These are phyloP conservation scores for Parus major DNA, from an alignment of 2,113 vertebrate genomes.

Conservation along the genomic window DNA sequence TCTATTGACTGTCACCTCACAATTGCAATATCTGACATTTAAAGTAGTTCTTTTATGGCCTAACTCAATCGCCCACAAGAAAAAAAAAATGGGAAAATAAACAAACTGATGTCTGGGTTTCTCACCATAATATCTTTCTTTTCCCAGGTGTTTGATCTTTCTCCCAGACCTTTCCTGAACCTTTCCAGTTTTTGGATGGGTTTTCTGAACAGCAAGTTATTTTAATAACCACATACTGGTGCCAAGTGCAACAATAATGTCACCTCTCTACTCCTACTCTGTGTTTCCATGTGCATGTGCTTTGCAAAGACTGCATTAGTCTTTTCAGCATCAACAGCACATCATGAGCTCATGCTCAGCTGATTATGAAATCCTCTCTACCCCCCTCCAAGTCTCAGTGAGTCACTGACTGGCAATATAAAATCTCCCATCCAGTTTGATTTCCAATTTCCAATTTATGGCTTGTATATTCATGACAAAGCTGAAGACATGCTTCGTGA, in stretches of 20 bases:
- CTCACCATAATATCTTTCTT: background rate
- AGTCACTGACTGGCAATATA: slow-evolving; percentile 52
- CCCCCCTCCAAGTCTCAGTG: slow-evolving; percentile 16
- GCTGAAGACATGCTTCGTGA: background rate
- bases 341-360: slow-evolving; percentile 59
- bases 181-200: background rate
- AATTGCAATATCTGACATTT: background rate
- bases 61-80: background rate
- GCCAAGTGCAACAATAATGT: slow-evolving; percentile 37
- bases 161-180: background rate
- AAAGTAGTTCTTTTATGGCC: background rate
- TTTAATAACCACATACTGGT: background rate
- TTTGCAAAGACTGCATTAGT: slow-evolving; percentile 48
- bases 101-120: background rate
- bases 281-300: slow-evolving; percentile 25
- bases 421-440: background rate
- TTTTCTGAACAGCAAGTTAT: slow-evolving; percentile 24
- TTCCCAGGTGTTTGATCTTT: background rate
- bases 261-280: slow-evolving; percentile 46
- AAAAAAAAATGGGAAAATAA: slow-evolving; percentile 19
- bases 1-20: background rate
- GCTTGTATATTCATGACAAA: background rate
- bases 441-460: slow-evolving; percentile 33
- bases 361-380: slow-evolving; percentile 56
- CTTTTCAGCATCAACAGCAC: slow-evolving; percentile 45